A percentile compares a stretch with the other conserved stretches of the same genome.
phyloP scores from a whole-genome alignment of 2,797 vertebrate genomes.

The Cuculus canorus region DNA sequence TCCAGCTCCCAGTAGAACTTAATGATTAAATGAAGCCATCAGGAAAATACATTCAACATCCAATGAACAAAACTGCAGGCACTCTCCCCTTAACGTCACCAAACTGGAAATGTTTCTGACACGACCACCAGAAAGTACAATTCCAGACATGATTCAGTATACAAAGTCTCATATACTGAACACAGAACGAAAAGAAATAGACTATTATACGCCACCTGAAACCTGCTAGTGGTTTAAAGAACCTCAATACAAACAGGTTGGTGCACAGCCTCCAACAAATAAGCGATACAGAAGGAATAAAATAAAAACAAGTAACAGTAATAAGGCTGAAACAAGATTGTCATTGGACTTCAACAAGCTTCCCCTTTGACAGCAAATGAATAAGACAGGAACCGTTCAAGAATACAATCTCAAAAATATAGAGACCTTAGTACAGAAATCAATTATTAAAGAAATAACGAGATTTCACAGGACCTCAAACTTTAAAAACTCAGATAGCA shows the following conservation, averaged over 20 bases:
- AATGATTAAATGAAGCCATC: neutral
- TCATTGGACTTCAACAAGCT: neutral
- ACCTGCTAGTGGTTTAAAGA: neutral
- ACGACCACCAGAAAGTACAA: neutral
- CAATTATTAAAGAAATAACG: neutral
- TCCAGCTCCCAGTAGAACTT: neutral
- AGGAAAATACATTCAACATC: neutral
- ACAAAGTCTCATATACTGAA: neutral
- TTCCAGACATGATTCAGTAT: neutral
- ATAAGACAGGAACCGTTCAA: neutral
- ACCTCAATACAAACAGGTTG: accelerated
- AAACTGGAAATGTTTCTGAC: neutral
- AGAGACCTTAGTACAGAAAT: neutral
- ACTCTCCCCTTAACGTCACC: neutral
- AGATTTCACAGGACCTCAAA: neutral
- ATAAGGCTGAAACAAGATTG: neutral
- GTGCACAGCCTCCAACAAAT: neutral
- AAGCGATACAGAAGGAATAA: neutral
- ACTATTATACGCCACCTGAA: neutral
- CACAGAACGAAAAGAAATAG: neutral
- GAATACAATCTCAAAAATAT: neutral
- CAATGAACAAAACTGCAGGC: neutral
- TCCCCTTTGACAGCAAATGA: neutral
- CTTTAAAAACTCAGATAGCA: conserved; percentile 6
- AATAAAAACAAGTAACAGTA: neutral